phyloP scores from a whole-genome alignment of 2,113 vertebrate genomes.

The Sterrhoptilus dennistouni region DNA sequence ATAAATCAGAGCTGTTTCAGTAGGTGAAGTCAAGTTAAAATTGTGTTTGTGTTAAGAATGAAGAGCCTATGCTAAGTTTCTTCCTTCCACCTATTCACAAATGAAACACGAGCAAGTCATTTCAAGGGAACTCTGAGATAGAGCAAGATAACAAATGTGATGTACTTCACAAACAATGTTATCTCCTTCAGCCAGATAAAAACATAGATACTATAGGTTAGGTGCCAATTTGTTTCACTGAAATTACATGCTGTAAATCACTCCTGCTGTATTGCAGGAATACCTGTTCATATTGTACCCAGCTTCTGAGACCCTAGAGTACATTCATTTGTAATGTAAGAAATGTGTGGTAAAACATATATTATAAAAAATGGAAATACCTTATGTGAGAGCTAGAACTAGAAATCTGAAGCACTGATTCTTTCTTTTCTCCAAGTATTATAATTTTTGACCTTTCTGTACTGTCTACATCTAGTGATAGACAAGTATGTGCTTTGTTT shows the following conservation, averaged over 20 bases:
- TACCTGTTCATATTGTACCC: neutral
- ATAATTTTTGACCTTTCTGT: neutral
- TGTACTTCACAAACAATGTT: conserved; percentile 24
- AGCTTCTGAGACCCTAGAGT: neutral
- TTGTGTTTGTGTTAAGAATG: neutral
- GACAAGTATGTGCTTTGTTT: neutral
- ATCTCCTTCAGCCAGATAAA: conserved; percentile 31
- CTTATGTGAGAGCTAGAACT: neutral
- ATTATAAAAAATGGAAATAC: neutral
- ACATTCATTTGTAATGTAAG: neutral
- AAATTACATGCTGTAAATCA: conserved; percentile 25
- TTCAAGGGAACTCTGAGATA: neutral
- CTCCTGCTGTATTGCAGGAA: neutral
- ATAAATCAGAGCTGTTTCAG: neutral
- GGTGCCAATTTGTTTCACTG: conserved; percentile 39
- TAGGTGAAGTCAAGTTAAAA: neutral
- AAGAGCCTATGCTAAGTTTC: neutral
- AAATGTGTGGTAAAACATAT: neutral
- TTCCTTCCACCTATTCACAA: neutral
- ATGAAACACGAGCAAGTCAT: neutral
- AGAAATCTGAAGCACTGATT: neutral
- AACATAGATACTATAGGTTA: conserved; percentile 12
- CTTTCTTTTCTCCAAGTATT: neutral
- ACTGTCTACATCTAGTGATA: neutral
- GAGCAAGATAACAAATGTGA: conserved; percentile 11